A percentile compares a stretch with the other conserved stretches of the same genome.
phyloP scores from a whole-genome alignment of 2,797 vertebrate genomes.

The Threskiornis aethiopicus region DNA sequence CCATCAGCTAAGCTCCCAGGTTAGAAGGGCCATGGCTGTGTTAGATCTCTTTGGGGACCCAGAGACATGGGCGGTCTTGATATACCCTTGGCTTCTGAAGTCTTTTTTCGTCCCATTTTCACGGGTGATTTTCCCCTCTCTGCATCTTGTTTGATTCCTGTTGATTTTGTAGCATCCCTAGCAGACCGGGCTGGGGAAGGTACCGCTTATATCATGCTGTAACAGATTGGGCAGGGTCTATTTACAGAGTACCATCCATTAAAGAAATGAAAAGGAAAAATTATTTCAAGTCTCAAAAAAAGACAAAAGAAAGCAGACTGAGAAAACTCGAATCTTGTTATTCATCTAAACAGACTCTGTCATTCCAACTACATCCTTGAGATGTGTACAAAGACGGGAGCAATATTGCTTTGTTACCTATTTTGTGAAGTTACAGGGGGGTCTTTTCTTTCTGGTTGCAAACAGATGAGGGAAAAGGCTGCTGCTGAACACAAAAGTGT shows the following conservation, averaged over 20 bases:
- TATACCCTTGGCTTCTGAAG: not conserved
- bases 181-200: not conserved
- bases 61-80: not conserved
- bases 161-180: not conserved
- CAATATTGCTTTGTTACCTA: not conserved
- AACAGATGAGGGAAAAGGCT: not conserved
- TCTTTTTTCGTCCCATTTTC: not conserved
- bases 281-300: not conserved
- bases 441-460: not conserved
- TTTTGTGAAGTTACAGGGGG: not conserved
- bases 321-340: not conserved
- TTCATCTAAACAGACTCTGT: not conserved
- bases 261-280: not conserved
- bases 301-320: not conserved
- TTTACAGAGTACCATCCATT: not conserved
- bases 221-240: not conserved
- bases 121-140: not conserved
- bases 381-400: not conserved
- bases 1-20: not conserved
- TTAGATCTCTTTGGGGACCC: not conserved
- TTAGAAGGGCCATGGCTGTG: not conserved
- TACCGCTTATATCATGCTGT: rapidly evolving
- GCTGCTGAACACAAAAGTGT: not conserved
- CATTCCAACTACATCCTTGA: not conserved
- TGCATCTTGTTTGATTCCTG: not conserved